These are phyloP conservation scores for Meleagris gallopavo DNA, from an alignment of 2,113 vertebrate species.

Conservation along the genomic window DNA sequence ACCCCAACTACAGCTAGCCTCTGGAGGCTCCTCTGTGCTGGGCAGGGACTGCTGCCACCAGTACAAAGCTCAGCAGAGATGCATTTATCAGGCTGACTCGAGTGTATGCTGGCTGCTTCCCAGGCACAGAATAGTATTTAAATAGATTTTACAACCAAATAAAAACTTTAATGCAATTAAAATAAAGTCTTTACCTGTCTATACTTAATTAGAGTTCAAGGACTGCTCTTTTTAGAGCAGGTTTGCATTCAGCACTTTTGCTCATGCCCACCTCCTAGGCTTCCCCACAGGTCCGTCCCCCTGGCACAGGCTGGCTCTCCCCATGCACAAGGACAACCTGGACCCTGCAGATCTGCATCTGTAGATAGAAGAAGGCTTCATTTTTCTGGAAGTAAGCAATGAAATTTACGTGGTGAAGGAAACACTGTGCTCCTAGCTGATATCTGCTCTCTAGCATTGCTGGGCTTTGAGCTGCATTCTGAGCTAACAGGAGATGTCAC, in stretches of 20 bases:
- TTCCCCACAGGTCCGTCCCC: neutral
- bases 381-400: neutral
- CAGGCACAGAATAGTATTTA: neutral
- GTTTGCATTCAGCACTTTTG: neutral
- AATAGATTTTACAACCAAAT: neutral
- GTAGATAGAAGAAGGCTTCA: neutral
- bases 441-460: accelerated
- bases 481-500: slow-evolving; percentile 49
- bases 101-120: neutral
- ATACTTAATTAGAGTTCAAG: neutral
- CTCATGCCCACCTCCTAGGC: accelerated
- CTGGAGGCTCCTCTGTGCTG: accelerated
- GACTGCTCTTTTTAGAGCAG: neutral
- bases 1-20: neutral
- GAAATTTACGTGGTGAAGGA: neutral
- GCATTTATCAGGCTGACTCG: neutral
- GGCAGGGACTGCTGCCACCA: neutral
- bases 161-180: neutral
- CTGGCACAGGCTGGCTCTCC: neutral
- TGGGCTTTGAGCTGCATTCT: neutral
- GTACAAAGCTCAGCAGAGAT: neutral
- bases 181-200: neutral
- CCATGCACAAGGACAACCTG: neutral
- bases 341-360: accelerated
- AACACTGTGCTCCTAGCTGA: neutral